phyloP scores from a whole-genome alignment of 2,888 invertebrate species.

The Rhorus exstirpatorius region DNA sequence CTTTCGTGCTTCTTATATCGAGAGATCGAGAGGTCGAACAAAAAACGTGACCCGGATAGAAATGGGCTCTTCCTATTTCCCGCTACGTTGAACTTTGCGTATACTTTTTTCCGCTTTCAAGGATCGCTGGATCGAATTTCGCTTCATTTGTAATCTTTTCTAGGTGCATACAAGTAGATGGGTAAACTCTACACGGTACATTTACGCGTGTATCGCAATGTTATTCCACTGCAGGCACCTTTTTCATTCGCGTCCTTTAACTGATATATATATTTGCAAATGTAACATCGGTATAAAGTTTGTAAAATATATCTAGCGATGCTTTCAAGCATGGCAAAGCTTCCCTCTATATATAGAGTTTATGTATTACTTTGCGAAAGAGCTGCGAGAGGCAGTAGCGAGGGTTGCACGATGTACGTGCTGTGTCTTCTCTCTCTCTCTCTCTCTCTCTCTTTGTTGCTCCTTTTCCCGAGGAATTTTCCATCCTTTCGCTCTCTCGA shows the following conservation, averaged over 20 bases:
- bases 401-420: slow-evolving; percentile 34
- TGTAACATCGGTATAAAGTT: slow-evolving; percentile 35
- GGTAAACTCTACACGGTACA: slow-evolving; percentile 18
- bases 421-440: slow-evolving; percentile 34
- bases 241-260: slow-evolving; percentile 41
- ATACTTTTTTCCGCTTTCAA: slow-evolving; percentile 32
- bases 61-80: slow-evolving; percentile 12
- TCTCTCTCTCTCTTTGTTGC: slow-evolving; percentile 26
- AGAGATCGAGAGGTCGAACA: slow-evolving; percentile 2
- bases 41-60: slow-evolving; percentile 22
- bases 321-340: slow-evolving; percentile 35
- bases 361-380: slow-evolving; percentile 54
- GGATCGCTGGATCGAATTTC: slow-evolving; percentile 37
- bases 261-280: slow-evolving; percentile 44
- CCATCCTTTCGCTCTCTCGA: slow-evolving; percentile 27
- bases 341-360: slow-evolving; percentile 40
- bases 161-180: slow-evolving; percentile 17
- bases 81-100: slow-evolving; percentile 14
- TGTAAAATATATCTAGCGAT: slow-evolving; percentile 24
- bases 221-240: slow-evolving; percentile 3
- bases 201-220: slow-evolving; percentile 19
- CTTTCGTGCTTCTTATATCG: too few relatives aligned
- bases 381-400: slow-evolving; percentile 47
- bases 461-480: slow-evolving; percentile 22
- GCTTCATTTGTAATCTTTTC: slow-evolving; percentile 20